These are phyloP conservation scores for Goniozus legneri DNA, from an alignment of 1,140 invertebrate species.

Conservation along the genomic window DNA sequence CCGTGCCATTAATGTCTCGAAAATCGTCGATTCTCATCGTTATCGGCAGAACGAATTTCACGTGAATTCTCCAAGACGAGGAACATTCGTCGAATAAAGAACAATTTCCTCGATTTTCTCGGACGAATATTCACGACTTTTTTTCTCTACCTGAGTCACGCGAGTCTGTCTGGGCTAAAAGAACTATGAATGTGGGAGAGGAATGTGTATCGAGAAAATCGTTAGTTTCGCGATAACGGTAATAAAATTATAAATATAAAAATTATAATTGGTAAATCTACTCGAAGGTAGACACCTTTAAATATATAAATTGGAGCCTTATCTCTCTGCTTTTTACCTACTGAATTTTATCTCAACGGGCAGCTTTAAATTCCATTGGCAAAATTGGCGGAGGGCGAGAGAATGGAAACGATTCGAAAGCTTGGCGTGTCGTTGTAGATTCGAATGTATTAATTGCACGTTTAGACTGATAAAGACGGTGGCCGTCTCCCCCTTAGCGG, in stretches of 20 bases:
- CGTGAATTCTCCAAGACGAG: not conserved
- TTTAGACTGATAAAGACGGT: constrained; percentile 8
- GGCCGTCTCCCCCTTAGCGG: too few relatives aligned
- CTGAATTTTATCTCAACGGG: constrained; percentile 15
- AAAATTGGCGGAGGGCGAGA: constrained; percentile 5
- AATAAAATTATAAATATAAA: too few relatives aligned
- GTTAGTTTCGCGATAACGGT: too few relatives aligned
- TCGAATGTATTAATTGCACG: constrained; percentile 9
- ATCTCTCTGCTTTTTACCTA: constrained; percentile 10
- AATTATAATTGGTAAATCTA: not conserved
- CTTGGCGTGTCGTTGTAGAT: not conserved
- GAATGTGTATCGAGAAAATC: too few relatives aligned
- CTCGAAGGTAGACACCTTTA: constrained; percentile 13
- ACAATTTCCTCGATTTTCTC: not conserved
- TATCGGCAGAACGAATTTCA: not conserved
- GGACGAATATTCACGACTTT: not conserved
- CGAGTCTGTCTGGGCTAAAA: not conserved
- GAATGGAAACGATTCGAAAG: constrained; percentile 1
- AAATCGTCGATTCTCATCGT: constrained; percentile 6
- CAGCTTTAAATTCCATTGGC: constrained; percentile 10
- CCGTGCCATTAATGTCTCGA: constrained; percentile 17
- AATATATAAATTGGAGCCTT: constrained; percentile 3
- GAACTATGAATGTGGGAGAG: not conserved
- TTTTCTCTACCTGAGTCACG: not conserved
- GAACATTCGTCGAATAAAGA: not conserved